phyloP scores from a whole-genome alignment of 2,888 invertebrate species.

The Julus scandinavius region DNA sequence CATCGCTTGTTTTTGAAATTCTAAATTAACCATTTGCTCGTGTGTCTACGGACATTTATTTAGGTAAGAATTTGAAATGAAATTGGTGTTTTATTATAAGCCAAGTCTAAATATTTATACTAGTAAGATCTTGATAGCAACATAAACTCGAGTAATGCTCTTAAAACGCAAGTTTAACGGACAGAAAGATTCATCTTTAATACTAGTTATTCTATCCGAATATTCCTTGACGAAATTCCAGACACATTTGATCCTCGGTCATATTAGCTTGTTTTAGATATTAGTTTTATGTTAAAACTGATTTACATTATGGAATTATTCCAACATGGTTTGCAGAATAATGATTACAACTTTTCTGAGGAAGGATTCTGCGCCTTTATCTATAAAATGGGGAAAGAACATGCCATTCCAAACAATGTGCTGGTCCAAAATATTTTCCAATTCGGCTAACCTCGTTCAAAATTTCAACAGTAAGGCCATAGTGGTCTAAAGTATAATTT shows the following conservation, averaged over 20 bases:
- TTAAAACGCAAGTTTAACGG: background rate
- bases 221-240: background rate
- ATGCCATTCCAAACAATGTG: too few relatives aligned
- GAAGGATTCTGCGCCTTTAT: too few relatives aligned
- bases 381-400: too few relatives aligned
- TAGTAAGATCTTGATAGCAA: background rate
- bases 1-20: slow-evolving; percentile 18
- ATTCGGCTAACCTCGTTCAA: background rate
- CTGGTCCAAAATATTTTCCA: too few relatives aligned
- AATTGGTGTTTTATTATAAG: background rate
- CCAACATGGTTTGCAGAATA: too few relatives aligned
- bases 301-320: too few relatives aligned
- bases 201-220: background rate
- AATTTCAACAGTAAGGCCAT: background rate
- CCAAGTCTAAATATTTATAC: background rate
- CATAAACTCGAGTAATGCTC: background rate
- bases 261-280: too few relatives aligned
- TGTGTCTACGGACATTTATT: background rate
- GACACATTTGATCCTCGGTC: too few relatives aligned
- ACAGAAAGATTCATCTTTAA: background rate
- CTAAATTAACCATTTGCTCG: background rate
- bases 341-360: too few relatives aligned
- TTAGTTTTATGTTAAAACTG: too few relatives aligned
- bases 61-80: background rate
- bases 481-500: too few relatives aligned